Base-by-base conservation (phyloP, 1,140 invertebrate genomes). In the Ephestia elutella region DNA sequence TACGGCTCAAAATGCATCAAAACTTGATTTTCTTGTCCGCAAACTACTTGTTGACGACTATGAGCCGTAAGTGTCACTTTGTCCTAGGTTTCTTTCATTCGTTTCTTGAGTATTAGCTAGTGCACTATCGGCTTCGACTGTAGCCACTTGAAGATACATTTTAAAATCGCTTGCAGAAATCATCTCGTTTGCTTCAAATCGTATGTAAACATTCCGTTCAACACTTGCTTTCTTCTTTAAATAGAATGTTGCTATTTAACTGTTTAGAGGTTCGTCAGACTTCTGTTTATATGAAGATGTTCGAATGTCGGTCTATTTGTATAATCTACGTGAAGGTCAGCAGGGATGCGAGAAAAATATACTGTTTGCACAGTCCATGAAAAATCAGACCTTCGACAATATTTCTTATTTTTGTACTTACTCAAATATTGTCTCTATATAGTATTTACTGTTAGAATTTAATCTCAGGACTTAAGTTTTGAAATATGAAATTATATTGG, bases 221-320 rank as follows among this genome's bases (percentile, higher is more conserved):
- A 62, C 66, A 68, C 59, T 68, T 53, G 66, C 54, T 68, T 66
- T 68, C 66, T 68, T 72, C 71, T 78, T 62, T 66, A 73, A 78
- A 79, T 75, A 79, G 70, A 66, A 62, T 65, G 57, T 60, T 70
- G 64, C 63, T 68, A 70, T 71, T 71, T 65, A 59, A 59, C 56
- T 53, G 50, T 53, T 21, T n/a, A n/a, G 50, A 53, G 38, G 57
- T 66, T 54, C 51, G 61, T 32, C 35, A 61, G 54, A 61, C 58
- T 57, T 68, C 15, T 67, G 66, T 75, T 75, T 80, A 73, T 66
- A 59, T 62, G 32, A 65, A 53, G 54, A 56, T 60, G 63, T 62
- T 71, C 70, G 65, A 63, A 65, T 68, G 63, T 69, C 65, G 61
- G 66, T 66, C 53, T 67, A 70, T 71, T 69, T 69, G 71, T 56